phyloP scores from a whole-genome alignment of 2,888 invertebrate genomes.

The Trisateles emortualis region DNA sequence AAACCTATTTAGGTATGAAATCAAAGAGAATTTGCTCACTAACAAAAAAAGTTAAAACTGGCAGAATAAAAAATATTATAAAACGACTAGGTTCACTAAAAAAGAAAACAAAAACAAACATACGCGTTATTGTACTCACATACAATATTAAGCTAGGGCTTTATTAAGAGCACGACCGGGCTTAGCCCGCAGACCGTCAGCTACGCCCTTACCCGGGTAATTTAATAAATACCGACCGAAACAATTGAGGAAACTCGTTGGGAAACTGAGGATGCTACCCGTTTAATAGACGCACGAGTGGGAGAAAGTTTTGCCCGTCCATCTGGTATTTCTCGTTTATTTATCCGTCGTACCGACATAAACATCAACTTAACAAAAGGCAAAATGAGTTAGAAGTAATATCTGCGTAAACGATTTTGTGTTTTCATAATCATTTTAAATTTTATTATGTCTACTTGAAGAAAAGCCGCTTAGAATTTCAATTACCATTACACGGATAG shows the following conservation, averaged over 20 bases:
- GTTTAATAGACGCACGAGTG: conserved; percentile 35
- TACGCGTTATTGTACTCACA: conserved; percentile 42
- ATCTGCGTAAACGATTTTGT: conserved; percentile 1
- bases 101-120: conserved; percentile 41
- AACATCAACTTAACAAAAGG: not conserved
- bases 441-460: not conserved
- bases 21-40: conserved; percentile 24
- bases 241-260: conserved; percentile 72
- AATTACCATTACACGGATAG: conserved; percentile 16
- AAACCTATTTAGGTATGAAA: conserved; percentile 22
- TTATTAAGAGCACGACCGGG: conserved; percentile 67
- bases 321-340: conserved; percentile 19
- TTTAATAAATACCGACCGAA: conserved; percentile 80
- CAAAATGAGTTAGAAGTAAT: not conserved
- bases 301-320: conserved; percentile 32
- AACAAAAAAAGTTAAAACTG: conserved; percentile 32
- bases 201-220: conserved; percentile 71
- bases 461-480: conserved; percentile 13
- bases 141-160: conserved; percentile 58
- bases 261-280: conserved; percentile 63
- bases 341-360: conserved; percentile 1
- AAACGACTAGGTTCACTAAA: conserved; percentile 32
- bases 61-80: conserved; percentile 39
- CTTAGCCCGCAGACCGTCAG: conserved; percentile 68
- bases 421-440: conserved; percentile 2